Evolutionary conservation across 2,888 invertebrate genomes (phyloP), one percentile per base, ranked within the genome.

Genomic region (Agonopterix arenella): DNA sequence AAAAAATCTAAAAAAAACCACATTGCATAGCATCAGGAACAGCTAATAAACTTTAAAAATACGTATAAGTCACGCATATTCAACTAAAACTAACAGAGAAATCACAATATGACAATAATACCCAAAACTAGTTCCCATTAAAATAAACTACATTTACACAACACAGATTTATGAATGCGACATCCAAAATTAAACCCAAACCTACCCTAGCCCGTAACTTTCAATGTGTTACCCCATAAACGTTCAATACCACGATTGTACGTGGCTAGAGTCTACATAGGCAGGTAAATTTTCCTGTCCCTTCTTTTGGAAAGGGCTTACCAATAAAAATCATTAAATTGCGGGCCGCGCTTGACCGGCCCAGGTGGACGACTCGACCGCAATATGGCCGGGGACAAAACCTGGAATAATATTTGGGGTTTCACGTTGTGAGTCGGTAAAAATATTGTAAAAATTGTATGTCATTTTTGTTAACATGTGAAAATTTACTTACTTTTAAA

Each of bases 281-380:
- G 55, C 76, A 76, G 78, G 79, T 78, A 79, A 76, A 77, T 76
- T 76, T 74, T 68, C 68, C 71, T 65, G 73, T 68, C 72, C 80
- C 70, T 64, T 61, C 65, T 64, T 62, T 55, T 68, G 66, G 74
- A 73, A 73, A 76, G 67, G 68, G 69, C 60, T 69, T 61, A 61
- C 69, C 70, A 76, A 80, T 83, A 83, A 83, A 81, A 80, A 81
- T 76, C 78, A 80, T 82, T 79, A 82, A 78, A 80, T 76, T 77
- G 76, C 73, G 71, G 72, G 57, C 50, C 67, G 53, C 66, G 71
- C 62, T 66, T 67, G 73, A 70, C 76, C 76, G 64, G 56, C 50
- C 60, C 66, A 63, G 67, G 64, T 66, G 62, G 61, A 52, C 48
- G 52, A 59, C 66, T 71, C 48, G 53, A 59, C 66, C 74, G 70